Evolutionary conservation across 2,888 invertebrate genomes (phyloP).

Genomic region (Nomada flava): DNA sequence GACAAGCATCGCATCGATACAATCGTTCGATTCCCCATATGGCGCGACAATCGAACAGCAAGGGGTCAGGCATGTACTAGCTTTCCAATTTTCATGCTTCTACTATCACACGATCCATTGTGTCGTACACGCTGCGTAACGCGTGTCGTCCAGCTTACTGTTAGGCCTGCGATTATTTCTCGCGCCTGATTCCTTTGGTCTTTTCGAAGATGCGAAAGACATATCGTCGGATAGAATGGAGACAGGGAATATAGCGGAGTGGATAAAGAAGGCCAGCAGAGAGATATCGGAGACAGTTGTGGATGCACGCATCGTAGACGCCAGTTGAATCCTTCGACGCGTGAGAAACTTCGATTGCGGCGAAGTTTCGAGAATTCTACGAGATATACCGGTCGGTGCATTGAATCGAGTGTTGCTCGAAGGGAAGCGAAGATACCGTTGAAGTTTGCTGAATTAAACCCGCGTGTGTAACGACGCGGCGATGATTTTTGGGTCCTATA

Average conservation of each 20-base stretch:
- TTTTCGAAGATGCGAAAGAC: constrained; percentile 26
- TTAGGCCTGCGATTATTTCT: neutral
- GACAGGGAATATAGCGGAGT: constrained; percentile 19
- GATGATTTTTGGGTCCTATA: constrained; percentile 17
- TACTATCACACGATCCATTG: constrained; percentile 50
- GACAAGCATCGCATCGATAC: constrained; percentile 56
- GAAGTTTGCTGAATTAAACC: constrained; percentile 4
- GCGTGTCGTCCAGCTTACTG: neutral
- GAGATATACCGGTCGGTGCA: no score
- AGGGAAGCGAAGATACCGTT: neutral
- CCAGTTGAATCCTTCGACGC: neutral
- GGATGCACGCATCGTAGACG: constrained; percentile 12
- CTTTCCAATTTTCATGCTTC: constrained; percentile 62
- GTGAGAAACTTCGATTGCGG: neutral
- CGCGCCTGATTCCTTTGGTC: constrained; percentile 52
- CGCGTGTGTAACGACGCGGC: constrained; percentile 18
- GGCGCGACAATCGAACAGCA: constrained; percentile 29
- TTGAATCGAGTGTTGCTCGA: no score
- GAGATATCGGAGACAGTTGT: constrained; percentile 52
- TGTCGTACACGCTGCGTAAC: constrained; percentile 6
- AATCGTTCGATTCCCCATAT: constrained; percentile 62
- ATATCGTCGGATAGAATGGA: constrained; percentile 31
- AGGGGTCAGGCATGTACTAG: constrained; percentile 47
- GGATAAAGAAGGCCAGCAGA: constrained; percentile 22
- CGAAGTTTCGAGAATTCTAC: neutral